Evolutionary conservation across 2,888 invertebrate genomes (phyloP).

Genomic region (Sylvicola cinctus): DNA sequence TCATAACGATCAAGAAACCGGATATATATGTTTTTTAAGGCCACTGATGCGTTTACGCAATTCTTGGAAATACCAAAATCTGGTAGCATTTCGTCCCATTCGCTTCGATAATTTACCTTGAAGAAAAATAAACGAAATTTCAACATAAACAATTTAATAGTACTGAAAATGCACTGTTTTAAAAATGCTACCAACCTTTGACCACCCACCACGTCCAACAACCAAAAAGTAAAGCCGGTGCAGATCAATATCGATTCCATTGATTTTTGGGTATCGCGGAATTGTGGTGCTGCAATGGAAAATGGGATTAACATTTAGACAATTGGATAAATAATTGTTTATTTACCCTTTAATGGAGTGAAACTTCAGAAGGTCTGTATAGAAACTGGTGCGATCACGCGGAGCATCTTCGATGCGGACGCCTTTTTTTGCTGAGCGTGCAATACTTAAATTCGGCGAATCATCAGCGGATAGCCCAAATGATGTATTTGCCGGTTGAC

Average conservation of each 20-base stretch:
- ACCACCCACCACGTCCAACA: constrained; percentile 80
- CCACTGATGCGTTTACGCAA: constrained; percentile 76
- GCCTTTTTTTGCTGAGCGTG: not conserved
- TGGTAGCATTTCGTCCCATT: constrained; percentile 67
- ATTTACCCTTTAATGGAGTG: constrained; percentile 83
- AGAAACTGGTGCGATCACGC: constrained; percentile 16
- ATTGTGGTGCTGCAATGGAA: constrained; percentile 30
- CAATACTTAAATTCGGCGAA: not conserved
- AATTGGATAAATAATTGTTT: not conserved
- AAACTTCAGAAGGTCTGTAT: constrained; percentile 61
- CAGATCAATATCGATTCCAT: constrained; percentile 81
- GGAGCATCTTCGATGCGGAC: constrained; percentile 3
- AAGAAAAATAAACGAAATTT: constrained; percentile 1
- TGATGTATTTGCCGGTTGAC: not conserved
- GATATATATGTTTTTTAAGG: constrained; percentile 64
- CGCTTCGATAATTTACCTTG: constrained; percentile 64
- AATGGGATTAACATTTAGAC: no score
- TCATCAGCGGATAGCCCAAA: not conserved
- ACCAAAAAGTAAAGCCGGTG: constrained; percentile 81
- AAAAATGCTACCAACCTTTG: constrained; percentile 51
- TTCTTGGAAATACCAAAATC: constrained; percentile 57
- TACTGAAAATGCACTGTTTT: not conserved
- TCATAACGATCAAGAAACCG: constrained; percentile 76
- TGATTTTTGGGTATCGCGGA: constrained; percentile 50
- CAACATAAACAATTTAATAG: constrained; percentile 1